phyloP scores from a whole-genome alignment of 2,113 vertebrate genomes.

The Grantiella picta region DNA sequence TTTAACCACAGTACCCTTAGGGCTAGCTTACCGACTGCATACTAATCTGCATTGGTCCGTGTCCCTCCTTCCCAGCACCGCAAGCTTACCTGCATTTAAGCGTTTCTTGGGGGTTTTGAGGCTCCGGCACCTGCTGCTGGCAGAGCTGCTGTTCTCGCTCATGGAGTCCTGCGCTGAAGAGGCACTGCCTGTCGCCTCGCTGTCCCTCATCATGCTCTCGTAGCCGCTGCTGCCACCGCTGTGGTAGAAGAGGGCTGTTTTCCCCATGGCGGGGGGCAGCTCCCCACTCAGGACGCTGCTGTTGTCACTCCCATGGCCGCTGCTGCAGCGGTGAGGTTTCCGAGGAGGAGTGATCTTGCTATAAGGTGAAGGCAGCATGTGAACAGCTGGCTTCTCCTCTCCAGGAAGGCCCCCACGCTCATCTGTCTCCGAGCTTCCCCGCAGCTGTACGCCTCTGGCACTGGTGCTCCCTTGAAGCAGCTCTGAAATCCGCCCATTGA shows the following conservation, averaged over 20 bases:
- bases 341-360: conserved; percentile 96
- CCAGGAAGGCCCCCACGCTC: conserved; percentile 47
- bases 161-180: conserved; percentile 95
- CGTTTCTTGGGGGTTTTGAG: conserved; percentile 92
- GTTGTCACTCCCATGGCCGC: conserved; percentile 95
- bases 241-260: conserved; percentile 96
- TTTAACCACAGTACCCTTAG: neutral
- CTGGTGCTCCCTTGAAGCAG: conserved; percentile 84
- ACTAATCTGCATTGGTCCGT: neutral
- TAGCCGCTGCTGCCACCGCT: conserved; percentile 97
- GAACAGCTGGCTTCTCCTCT: conserved; percentile 80
- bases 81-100: conserved; percentile 80
- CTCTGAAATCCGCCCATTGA: conserved; percentile 93
- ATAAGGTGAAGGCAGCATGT: conserved; percentile 91
- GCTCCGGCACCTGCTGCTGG: conserved; percentile 83
- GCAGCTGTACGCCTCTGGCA: conserved; percentile 68
- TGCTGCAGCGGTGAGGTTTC: conserved; percentile 93
- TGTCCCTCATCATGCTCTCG: conserved; percentile 97
- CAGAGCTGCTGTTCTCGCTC: conserved; percentile 92
- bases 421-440: conserved; percentile 60
- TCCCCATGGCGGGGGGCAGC: conserved; percentile 96
- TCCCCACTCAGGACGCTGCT: conserved; percentile 97
- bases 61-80: accelerated
- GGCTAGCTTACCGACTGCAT: accelerated
- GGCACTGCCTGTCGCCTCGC: conserved; percentile 93